These are phyloP conservation scores for Chauna torquata DNA, from an alignment of 2,113 vertebrate species.

Conservation along the genomic window DNA sequence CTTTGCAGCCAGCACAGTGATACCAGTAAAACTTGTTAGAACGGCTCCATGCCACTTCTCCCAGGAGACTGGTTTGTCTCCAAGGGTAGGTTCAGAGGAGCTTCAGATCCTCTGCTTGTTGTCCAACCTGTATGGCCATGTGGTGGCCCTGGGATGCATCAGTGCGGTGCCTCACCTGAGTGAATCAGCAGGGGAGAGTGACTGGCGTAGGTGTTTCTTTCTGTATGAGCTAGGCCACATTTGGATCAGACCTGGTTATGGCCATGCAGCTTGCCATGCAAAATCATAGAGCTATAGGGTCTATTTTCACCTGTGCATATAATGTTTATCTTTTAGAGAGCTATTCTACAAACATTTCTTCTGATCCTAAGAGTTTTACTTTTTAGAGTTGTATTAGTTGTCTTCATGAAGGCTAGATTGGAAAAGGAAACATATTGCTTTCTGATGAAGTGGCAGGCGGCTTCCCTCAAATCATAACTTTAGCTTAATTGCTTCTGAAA, in stretches of 20 bases:
- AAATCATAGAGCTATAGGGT: background rate
- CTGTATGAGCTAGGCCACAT: background rate
- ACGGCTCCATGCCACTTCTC: background rate
- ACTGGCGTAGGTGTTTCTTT: background rate
- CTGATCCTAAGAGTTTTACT: background rate
- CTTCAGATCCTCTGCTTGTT: background rate
- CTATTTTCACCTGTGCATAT: background rate
- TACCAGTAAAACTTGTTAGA: background rate
- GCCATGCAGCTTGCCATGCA: background rate
- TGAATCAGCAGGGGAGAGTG: background rate
- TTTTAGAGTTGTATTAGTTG: background rate
- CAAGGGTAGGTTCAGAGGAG: background rate
- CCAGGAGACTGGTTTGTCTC: background rate
- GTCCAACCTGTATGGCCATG: background rate
- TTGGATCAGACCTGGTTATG: background rate
- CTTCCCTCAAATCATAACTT: background rate
- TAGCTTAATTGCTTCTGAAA: conserved; percentile 52
- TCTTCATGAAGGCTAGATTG: background rate
- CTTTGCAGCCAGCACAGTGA: background rate
- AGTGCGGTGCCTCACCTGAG: background rate
- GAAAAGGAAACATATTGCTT: background rate
- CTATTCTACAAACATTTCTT: background rate
- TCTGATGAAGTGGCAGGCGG: background rate
- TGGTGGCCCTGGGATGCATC: background rate
- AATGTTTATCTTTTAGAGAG: background rate